Conservation (phyloP, 2,113 vertebrate species). For the Rhea americana region DNA sequence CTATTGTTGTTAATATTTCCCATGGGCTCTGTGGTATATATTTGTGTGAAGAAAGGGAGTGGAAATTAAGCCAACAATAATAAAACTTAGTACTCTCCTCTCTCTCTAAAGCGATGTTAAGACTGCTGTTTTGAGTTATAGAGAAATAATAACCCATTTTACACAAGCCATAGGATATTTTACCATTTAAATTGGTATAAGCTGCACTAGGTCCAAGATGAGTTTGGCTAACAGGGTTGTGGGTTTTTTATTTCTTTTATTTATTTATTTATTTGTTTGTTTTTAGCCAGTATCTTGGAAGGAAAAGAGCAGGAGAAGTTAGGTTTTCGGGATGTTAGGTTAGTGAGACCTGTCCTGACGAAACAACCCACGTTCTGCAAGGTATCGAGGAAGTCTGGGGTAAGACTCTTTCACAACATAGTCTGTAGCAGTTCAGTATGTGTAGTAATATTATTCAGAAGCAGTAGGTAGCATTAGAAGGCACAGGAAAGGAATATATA, state of each 20-base stretch:
- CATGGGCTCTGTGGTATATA: neutral
- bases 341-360: neutral
- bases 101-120: neutral
- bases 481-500: neutral
- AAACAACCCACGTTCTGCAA: neutral
- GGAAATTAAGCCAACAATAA: conserved; percentile 35
- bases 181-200: neutral
- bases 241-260: no score
- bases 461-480: neutral
- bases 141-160: neutral
- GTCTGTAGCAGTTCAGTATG: neutral
- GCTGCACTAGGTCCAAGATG: neutral
- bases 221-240: neutral
- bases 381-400: neutral
- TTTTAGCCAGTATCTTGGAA: neutral
- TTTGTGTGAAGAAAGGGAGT: neutral
- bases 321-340: no score
- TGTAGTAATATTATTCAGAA: neutral
- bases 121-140: neutral
- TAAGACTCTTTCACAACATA: neutral
- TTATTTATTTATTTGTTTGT: neutral
- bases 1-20: neutral
- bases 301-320: no score
- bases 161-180: neutral
- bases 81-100: conserved; percentile 26